Conservation (phyloP, 2,797 vertebrate genomes). For the Phalanger gymnotis region DNA sequence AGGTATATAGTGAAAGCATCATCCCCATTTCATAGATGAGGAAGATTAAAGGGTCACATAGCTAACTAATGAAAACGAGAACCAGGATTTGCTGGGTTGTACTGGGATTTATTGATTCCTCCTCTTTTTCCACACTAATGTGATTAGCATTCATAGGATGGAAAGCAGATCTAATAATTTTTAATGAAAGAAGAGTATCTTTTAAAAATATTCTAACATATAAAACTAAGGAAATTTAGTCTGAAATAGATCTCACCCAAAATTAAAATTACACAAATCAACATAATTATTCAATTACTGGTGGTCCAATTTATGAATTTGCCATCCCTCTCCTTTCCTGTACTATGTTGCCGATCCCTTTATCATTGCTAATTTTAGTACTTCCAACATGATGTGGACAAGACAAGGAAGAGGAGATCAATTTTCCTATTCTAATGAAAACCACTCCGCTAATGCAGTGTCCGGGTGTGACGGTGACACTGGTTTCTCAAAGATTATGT, state of each 20-base stretch:
- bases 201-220: slow-evolving; percentile 44
- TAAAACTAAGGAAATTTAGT: slow-evolving; percentile 21
- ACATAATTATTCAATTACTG: neutral
- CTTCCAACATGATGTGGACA: neutral
- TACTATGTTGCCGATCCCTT: neutral
- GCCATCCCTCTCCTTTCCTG: neutral
- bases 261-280: slow-evolving; percentile 27
- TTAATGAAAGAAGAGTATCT: neutral
- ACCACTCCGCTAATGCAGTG: neutral
- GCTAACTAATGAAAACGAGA: neutral
- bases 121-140: neutral
- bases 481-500: neutral
- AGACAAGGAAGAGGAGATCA: neutral
- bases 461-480: neutral
- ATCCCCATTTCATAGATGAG: neutral
- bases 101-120: neutral
- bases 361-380: neutral
- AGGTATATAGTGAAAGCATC: neutral
- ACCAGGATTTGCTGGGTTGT: neutral
- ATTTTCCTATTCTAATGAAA: neutral
- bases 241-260: slow-evolving; percentile 11
- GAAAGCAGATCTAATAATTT: slow-evolving; percentile 5
- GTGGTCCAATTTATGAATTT: slow-evolving; percentile 1
- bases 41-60: neutral
- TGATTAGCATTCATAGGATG: slow-evolving; percentile 50